Evolutionary conservation across 2,113 vertebrate species (phyloP).

Genomic region (Nesogale talazaci): DNA sequence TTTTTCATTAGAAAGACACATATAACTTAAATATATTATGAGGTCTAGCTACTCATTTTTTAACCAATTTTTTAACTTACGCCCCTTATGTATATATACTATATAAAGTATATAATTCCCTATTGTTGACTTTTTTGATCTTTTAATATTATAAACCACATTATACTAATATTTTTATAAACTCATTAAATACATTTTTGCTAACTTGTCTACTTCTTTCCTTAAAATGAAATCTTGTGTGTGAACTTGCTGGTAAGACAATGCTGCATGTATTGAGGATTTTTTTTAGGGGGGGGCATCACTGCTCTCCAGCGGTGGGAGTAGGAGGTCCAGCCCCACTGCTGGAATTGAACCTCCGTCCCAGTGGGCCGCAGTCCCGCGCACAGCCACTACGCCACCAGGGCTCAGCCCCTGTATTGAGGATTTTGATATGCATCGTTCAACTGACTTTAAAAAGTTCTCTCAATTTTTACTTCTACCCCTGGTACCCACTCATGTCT

Average conservation of each 20-base stretch:
- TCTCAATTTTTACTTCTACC: not conserved
- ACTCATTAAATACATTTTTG: not conserved
- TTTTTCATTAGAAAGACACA: not conserved
- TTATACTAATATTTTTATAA: not conserved
- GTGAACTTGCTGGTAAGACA: constrained; percentile 26
- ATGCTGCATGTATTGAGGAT: not conserved
- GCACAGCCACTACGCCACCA: no score
- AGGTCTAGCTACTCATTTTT: constrained; percentile 51
- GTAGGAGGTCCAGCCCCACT: no score
- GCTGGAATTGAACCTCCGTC: no score
- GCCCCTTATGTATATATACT: not conserved
- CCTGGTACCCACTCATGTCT: not conserved
- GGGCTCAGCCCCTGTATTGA: no score
- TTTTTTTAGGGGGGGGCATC: no score
- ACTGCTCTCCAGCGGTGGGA: no score
- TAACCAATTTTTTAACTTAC: constrained; percentile 22
- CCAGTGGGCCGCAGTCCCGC: no score
- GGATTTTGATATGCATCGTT: not conserved
- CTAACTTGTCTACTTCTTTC: constrained; percentile 30
- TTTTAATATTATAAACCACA: constrained; percentile 26
- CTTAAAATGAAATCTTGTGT: constrained; percentile 46
- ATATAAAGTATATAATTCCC: constrained; percentile 19
- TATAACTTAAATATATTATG: constrained; percentile 16
- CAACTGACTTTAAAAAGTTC: not conserved
- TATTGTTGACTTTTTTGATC: constrained; percentile 17